phyloP scores from a whole-genome alignment of 2,888 invertebrate genomes.

The Agriopis marginaria region DNA sequence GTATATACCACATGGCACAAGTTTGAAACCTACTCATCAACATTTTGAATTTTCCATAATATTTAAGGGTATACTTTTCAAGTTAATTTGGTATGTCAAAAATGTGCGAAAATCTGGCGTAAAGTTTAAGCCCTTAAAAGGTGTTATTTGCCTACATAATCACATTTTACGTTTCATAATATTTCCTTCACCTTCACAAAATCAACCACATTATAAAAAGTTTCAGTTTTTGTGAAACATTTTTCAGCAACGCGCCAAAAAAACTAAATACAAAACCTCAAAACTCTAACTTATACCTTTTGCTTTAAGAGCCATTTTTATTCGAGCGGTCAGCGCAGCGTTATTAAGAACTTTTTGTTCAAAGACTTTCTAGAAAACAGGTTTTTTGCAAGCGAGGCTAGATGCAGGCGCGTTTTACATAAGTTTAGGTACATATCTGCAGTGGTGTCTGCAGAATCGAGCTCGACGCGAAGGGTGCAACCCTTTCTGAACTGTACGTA shows the following conservation, averaged over 20 bases:
- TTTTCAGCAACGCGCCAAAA: neutral
- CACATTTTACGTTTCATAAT: too few species aligned
- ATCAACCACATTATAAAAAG: neutral
- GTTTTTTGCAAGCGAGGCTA: conserved; percentile 42
- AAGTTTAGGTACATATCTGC: conserved; percentile 62
- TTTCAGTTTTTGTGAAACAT: neutral
- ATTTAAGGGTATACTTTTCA: too few species aligned
- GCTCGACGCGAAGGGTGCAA: conserved; percentile 71
- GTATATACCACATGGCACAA: too few species aligned
- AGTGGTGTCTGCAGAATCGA: conserved; percentile 69
- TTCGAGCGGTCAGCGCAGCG: neutral
- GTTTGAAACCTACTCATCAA: too few species aligned
- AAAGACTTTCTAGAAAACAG: conserved; percentile 36
- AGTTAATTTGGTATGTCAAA: too few species aligned
- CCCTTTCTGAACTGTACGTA: conserved; percentile 59
- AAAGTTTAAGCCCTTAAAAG: too few species aligned
- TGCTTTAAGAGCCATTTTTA: conserved; percentile 12
- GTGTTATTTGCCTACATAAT: too few species aligned
- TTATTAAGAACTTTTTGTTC: conserved; percentile 34
- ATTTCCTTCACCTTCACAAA: too few species aligned
- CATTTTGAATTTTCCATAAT: too few species aligned
- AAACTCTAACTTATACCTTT: conserved; percentile 8
- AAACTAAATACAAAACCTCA: neutral
- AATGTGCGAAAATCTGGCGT: too few species aligned
- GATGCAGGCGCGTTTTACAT: conserved; percentile 42